Evolutionary conservation across 2,113 vertebrate species (phyloP), one percentile per base, ranked within the genome.

Genomic region (Sisor rabdophorus): DNA sequence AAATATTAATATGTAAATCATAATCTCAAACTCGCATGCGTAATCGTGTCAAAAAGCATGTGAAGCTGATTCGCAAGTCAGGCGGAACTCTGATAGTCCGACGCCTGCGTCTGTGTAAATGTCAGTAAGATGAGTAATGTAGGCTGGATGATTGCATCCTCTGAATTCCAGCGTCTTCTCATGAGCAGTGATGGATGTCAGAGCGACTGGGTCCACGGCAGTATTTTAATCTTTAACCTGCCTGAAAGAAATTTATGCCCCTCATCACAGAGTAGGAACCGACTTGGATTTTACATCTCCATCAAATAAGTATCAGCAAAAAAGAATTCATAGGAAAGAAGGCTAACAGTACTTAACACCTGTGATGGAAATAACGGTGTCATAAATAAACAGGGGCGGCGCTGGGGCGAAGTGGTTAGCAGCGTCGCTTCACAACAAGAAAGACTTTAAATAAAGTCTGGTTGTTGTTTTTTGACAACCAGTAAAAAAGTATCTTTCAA

Each of bases 81-180:
- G 50, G 40, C 32, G 6, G 9, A 11, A 7, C 48, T 20, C 44
- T 5, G 28, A 47, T 64, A 75, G 69, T 58, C 69, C n/a, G 4
- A 53, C 22, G 16, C 30, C 26, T 30, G 53, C 56, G 77, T 77
- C 68, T 30, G 59, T 79, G 67, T 82, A 79, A 82, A 82, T 79
- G 73, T 82, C 80, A 79, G 54, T 30, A 32, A 65, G 73, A 82
- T 82, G 77, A 79, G 72, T 73, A 73, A 77, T 77, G 75, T 54
- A 64, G 56, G 55, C 63, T 68, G 63, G 71, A 55, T 53, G 30
- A 68, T 68, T 69, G 44, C 26, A 19, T 52, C 70, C 40, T 56
- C 55, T 77, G 47, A 52, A 65, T 36, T 19, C 26, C 19, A 50
- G 69, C 30, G 12, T 71, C 64, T 72, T 19, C 16, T 40, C 15